Conservation (phyloP, 2,797 vertebrate species). For the Pipistrellus nathusii region DNA sequence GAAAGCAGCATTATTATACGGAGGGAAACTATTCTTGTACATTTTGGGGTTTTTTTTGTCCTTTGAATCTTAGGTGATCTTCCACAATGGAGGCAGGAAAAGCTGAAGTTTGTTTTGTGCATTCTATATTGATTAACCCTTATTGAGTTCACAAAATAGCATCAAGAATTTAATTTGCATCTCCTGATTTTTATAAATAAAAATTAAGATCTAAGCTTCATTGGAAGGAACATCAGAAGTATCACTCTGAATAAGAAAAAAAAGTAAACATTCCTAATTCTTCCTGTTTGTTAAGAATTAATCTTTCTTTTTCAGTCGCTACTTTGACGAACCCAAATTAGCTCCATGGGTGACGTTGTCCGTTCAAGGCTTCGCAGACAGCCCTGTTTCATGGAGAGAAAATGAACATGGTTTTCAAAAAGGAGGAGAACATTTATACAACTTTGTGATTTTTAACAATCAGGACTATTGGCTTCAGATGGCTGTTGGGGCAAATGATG, state of each 20-base stretch:
- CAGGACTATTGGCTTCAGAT: constrained; percentile 93
- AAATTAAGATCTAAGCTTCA: neutral
- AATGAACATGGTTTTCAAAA: constrained; percentile 92
- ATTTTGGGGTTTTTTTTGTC: neutral
- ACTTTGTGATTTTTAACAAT: constrained; percentile 92
- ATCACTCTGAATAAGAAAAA: neutral
- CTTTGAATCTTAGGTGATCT: neutral
- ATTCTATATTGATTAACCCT: neutral
- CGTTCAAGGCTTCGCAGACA: constrained; percentile 95
- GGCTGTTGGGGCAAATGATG: constrained; percentile 91
- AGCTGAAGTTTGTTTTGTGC: neutral
- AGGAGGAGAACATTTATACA: constrained; percentile 95
- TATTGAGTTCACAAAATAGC: neutral
- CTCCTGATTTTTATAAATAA: neutral
- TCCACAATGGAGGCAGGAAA: neutral
- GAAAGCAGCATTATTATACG: neutral
- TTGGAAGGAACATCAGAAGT: constrained; percentile 35
- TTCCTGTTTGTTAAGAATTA: neutral
- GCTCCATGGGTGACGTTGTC: constrained; percentile 91
- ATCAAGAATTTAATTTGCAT: neutral
- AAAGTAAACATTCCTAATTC: neutral
- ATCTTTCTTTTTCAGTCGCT: constrained; percentile 87
- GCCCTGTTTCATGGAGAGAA: constrained; percentile 93
- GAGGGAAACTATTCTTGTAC: neutral
- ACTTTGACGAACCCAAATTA: constrained; percentile 89